Evolutionary conservation across 2,113 vertebrate species (phyloP).

Genomic region (Protobothrops flavoviridis): DNA sequence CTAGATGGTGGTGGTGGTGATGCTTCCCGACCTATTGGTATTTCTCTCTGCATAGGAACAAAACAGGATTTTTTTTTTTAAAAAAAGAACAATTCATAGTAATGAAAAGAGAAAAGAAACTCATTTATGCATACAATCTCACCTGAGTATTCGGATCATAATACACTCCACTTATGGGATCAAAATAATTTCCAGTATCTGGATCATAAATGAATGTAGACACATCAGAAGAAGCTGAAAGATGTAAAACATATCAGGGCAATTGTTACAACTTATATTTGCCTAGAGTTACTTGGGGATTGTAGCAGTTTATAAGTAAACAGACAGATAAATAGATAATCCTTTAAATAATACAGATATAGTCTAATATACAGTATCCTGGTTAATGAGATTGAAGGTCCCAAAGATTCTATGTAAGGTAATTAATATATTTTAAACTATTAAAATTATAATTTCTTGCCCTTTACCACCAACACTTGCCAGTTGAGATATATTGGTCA

Average conservation of each 20-base stretch:
- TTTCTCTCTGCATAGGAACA: slow-evolving; percentile 68
- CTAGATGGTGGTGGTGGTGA: slow-evolving; percentile 52
- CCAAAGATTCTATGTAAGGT: not conserved
- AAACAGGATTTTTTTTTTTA: slow-evolving; percentile 35
- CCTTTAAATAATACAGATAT: slow-evolving; percentile 10
- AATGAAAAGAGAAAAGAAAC: not conserved
- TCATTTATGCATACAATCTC: slow-evolving; percentile 33
- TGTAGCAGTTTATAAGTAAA: not conserved
- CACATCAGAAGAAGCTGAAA: slow-evolving; percentile 82
- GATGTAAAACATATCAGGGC: slow-evolving; percentile 46
- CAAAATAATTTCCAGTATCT: slow-evolving; percentile 94
- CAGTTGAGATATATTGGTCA: not conserved
- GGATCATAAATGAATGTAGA: slow-evolving; percentile 91
- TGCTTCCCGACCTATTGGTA: slow-evolving; percentile 69
- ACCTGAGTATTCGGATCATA: slow-evolving; percentile 92
- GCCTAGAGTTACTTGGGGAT: not conserved
- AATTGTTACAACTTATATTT: not conserved
- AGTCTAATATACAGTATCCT: not conserved
- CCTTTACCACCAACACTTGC: not conserved
- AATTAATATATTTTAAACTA: not conserved
- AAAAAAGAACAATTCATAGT: not conserved
- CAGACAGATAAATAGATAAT: not conserved
- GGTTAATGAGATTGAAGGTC: not conserved
- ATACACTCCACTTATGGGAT: slow-evolving; percentile 91
- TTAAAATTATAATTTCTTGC: not conserved